phyloP scores from a whole-genome alignment of 1,140 invertebrate species.

The Solenopsis invicta region DNA sequence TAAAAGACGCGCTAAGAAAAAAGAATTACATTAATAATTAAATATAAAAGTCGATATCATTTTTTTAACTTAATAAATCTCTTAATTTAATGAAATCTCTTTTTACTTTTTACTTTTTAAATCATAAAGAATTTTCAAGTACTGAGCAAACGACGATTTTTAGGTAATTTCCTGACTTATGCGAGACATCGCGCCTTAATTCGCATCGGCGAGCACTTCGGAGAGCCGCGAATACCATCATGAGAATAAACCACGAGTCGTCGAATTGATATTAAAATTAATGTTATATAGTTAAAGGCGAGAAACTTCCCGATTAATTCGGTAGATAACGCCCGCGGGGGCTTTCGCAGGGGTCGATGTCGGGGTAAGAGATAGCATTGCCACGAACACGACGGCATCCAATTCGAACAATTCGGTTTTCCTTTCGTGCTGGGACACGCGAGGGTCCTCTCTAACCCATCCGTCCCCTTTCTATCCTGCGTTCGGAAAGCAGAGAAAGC shows the following conservation, averaged over 20 bases:
- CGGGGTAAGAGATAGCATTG: slow-evolving; percentile 50
- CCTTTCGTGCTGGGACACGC: slow-evolving; percentile 55
- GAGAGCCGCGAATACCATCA: slow-evolving; percentile 13
- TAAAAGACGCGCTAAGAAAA: neutral
- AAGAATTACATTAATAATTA: neutral
- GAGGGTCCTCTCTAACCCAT: slow-evolving; percentile 38
- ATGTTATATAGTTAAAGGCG: slow-evolving; percentile 60
- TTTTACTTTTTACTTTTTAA: neutral
- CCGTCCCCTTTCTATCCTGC: slow-evolving; percentile 4
- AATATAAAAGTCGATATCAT: neutral
- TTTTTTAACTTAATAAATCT: neutral
- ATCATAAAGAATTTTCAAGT: neutral
- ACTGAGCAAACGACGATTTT: neutral
- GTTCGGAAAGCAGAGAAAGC: neutral
- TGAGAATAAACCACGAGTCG: slow-evolving; percentile 52
- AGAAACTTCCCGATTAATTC: slow-evolving; percentile 74
- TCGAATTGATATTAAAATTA: slow-evolving; percentile 77
- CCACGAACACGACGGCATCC: slow-evolving; percentile 34
- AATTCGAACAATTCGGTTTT: slow-evolving; percentile 60
- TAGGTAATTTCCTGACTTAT: slow-evolving; percentile 12
- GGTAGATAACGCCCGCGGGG: slow-evolving; percentile 70
- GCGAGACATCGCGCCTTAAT: slow-evolving; percentile 34
- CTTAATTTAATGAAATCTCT: neutral
- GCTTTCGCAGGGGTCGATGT: slow-evolving; percentile 51
- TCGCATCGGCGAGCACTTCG: slow-evolving; percentile 13